Conservation (phyloP, 2,888 invertebrate genomes). For the Apotomis turbidana region DNA sequence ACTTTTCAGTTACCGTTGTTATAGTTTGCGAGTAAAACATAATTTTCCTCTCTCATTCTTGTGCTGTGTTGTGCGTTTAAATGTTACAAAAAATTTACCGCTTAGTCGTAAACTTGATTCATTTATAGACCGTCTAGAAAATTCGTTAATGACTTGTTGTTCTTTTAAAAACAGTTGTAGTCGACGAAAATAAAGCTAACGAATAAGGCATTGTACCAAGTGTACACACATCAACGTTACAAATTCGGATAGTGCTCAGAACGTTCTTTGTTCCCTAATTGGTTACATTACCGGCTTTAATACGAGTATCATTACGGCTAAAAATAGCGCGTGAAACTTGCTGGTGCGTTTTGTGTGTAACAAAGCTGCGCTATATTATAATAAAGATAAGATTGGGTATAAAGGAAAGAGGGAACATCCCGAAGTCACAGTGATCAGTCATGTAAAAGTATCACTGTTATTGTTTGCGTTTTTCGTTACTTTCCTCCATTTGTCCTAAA, state of each 20-base stretch:
- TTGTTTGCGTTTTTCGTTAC: too few species aligned
- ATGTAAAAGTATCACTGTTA: too few species aligned
- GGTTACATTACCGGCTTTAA: conserved; percentile 29
- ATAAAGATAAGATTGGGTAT: too few species aligned
- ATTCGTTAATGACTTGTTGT: neutral
- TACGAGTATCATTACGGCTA: conserved; percentile 25
- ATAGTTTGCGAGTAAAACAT: too few species aligned
- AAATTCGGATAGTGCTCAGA: conserved; percentile 25
- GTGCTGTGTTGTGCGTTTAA: too few species aligned
- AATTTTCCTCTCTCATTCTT: too few species aligned
- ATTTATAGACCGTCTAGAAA: neutral
- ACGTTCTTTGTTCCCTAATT: conserved; percentile 38
- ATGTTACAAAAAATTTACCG: too few species aligned
- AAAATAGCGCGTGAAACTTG: conserved; percentile 35
- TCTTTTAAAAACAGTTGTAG: neutral
- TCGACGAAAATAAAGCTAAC: conserved; percentile 8
- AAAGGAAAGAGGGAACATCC: too few species aligned
- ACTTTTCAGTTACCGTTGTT: too few species aligned
- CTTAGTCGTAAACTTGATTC: too few species aligned
- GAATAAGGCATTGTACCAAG: neutral
- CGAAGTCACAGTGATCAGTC: neutral
- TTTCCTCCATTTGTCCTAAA: too few species aligned
- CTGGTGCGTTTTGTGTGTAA: conserved; percentile 12
- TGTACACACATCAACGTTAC: conserved; percentile 4
- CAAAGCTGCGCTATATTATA: conserved; percentile 28